Percentiles rank a stretch among this genome's conserved stretches.
These are phyloP conservation scores for Ceyx melanurus DNA, from an alignment of 2,113 vertebrate species.

Conservation along the genomic window DNA sequence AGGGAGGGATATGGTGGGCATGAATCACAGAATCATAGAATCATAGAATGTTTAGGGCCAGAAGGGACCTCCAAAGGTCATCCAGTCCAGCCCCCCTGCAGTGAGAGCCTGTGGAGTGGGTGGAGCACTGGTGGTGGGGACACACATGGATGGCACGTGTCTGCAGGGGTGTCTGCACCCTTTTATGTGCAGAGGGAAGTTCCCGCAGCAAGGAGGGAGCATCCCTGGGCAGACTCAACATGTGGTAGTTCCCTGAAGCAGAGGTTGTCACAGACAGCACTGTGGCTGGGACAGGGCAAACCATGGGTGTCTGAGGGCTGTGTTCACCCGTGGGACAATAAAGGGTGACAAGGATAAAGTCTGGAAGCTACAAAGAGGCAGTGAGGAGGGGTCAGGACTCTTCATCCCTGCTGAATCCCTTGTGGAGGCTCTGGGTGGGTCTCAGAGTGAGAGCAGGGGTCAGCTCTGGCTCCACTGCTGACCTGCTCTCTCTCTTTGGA, in stretches of 20 bases:
- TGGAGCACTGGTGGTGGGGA: not conserved
- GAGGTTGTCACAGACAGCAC: not conserved
- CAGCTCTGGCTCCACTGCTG: fast-evolving
- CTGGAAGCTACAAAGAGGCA: not conserved
- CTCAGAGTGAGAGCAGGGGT: not conserved
- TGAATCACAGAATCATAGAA: no score
- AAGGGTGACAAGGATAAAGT: not conserved
- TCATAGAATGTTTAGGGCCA: no score
- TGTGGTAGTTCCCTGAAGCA: not conserved
- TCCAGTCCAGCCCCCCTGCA: no score
- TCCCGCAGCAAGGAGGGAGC: not conserved
- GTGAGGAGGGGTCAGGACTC: not conserved
- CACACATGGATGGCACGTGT: not conserved
- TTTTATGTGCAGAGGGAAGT: not conserved
- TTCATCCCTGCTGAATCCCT: not conserved
- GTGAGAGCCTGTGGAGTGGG: not conserved
- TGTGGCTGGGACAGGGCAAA: not conserved
- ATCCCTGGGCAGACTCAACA: not conserved
- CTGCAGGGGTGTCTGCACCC: not conserved
- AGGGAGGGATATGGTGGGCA: not conserved
- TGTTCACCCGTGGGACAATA: not conserved
- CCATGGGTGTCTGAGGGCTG: not conserved
- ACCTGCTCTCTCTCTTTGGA: not conserved
- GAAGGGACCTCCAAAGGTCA: no score
- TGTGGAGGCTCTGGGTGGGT: not conserved